Base-by-base conservation (phyloP, 2,797 vertebrate genomes). In the Rhabdophis nuchalis region DNA sequence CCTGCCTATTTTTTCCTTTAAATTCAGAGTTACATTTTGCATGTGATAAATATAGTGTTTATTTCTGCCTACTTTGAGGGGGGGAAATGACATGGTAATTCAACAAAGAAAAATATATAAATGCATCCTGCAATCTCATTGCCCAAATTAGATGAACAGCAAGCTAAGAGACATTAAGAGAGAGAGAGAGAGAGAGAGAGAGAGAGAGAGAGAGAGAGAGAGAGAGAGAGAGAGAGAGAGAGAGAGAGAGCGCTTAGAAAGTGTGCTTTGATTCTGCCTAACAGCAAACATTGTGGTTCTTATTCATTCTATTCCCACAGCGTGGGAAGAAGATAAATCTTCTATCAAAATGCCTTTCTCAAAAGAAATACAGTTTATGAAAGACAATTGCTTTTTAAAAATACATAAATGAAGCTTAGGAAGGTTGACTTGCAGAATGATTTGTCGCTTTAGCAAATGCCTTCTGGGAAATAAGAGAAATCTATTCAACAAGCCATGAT, bases 381-480 rank as follows among this genome's bases (percentile, higher is more conserved):
- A 89, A 72, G 68, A 54, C 54, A 86, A 85, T 89, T 92, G 23
- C 68, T 89, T 89, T 52, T 54, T 72, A 54, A 72, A 53, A 9
- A 89, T 27, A 77, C n/a, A 52, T 1, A 14, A 53, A 85, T 12
- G 2, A 13, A 61, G 89, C 87, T 82, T 82, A 41, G 87, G 54
- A 57, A 86, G 32, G 32, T 13, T 2, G 88, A 41, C 89, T 92
- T 53, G 6, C 14, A 27, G 90, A 93, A 89, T 60, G 0, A 88
- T 85, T 86, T 88, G 25, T 86, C 8, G 53, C 87, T 53, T 23
- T 60, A 25, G 53, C 46, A 14, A 20, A 46, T 85, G 8, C 64
- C 89, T 82, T 14, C 89, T 61, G 0, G 56, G 1, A 29, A 58
- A 91, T 11, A 93, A 95, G 6, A 46, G 50, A 94, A 85, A 93